A percentile compares a stretch with the other conserved stretches of the same genome.
These are phyloP conservation scores for Podocnemis expansa DNA, from an alignment of 2,113 vertebrate species.

Conservation along the genomic window DNA sequence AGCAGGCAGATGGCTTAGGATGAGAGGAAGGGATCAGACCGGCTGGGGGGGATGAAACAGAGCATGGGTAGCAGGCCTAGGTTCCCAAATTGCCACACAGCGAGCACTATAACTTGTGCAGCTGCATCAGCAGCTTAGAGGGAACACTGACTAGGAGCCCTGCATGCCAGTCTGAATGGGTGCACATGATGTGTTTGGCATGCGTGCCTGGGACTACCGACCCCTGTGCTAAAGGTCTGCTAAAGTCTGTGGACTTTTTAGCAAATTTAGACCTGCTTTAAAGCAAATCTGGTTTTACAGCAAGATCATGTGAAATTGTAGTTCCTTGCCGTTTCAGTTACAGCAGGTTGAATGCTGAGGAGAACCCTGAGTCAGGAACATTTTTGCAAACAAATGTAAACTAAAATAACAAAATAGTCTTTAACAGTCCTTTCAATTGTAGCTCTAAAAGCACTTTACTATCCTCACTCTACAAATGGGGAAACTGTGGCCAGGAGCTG, in stretches of 20 bases:
- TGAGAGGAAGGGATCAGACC: no score
- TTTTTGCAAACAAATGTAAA: conserved; percentile 22
- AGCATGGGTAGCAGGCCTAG: no score
- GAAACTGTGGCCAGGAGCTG: not conserved
- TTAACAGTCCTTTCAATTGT: not conserved
- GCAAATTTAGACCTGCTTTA: not conserved
- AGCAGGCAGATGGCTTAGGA: no score
- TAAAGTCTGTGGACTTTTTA: not conserved
- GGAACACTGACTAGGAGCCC: no score
- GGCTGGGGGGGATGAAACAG: no score
- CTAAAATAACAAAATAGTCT: not conserved
- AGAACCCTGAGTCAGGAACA: not conserved
- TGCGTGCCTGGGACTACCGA: no score
- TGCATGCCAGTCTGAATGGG: no score
- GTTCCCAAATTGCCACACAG: no score
- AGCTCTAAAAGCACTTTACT: not conserved
- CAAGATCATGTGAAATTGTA: not conserved
- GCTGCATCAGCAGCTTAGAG: no score
- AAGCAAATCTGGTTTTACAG: rapidly evolving
- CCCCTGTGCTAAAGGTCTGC: not conserved
- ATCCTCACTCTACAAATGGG: rapidly evolving
- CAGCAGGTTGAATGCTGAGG: not conserved
- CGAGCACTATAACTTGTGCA: no score
- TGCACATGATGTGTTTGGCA: no score
- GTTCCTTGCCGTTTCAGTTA: conserved; percentile 2